A percentile compares a stretch with the other conserved stretches of the same genome.
phyloP scores from a whole-genome alignment of 2,888 invertebrate species.

The Agapetus fuscipes region DNA sequence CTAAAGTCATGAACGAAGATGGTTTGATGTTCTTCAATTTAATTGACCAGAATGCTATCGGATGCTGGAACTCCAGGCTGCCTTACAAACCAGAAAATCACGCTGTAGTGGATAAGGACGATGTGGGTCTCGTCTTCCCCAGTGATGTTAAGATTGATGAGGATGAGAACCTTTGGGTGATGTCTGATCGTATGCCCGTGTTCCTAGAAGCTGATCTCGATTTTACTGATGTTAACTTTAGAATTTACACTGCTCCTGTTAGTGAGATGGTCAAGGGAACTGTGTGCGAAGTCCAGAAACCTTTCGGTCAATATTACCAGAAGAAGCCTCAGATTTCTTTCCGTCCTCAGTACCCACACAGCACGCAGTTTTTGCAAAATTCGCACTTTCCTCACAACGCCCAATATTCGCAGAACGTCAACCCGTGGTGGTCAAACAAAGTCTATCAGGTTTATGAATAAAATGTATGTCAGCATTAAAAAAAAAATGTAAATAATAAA shows the following conservation, averaged over 20 bases:
- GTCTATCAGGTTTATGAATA: constrained; percentile 17
- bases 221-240: constrained; percentile 68
- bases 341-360: constrained; percentile 2
- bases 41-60: constrained; percentile 72
- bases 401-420: no score
- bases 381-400: no score
- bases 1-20: constrained; percentile 63
- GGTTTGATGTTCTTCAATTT: constrained; percentile 70
- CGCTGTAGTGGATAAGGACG: constrained; percentile 64
- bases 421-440: constrained; percentile 14
- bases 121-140: constrained; percentile 67
- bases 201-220: constrained; percentile 61
- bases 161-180: constrained; percentile 64
- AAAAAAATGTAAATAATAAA: no score
- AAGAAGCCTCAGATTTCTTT: background rate
- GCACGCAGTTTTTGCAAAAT: no score
- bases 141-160: constrained; percentile 69
- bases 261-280: constrained; percentile 58
- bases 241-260: constrained; percentile 63
- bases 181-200: constrained; percentile 75
- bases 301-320: constrained; percentile 3
- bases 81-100: constrained; percentile 57
- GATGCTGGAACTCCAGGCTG: constrained; percentile 67
- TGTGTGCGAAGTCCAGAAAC: constrained; percentile 50
- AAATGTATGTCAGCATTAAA: no score